These are phyloP conservation scores for Nyctibius bracteatus DNA, from an alignment of 2,113 vertebrate genomes.

Conservation along the genomic window DNA sequence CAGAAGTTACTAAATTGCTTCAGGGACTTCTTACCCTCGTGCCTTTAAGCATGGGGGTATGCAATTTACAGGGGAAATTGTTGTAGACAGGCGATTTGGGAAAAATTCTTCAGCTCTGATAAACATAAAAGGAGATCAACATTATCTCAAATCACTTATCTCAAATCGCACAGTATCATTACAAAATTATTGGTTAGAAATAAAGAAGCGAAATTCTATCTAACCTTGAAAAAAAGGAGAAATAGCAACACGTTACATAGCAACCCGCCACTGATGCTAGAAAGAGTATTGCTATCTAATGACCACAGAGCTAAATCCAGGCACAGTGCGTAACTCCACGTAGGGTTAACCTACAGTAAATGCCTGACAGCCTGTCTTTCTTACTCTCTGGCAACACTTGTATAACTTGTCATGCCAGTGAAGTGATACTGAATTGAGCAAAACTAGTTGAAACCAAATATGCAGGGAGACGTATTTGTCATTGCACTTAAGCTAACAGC, in stretches of 20 bases:
- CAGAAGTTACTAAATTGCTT: neutral
- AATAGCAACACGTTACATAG: neutral
- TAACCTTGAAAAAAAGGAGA: neutral
- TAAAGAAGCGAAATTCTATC: neutral
- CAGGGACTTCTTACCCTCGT: neutral
- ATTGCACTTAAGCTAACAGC: constrained; percentile 36
- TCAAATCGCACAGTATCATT: neutral
- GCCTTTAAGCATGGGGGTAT: neutral
- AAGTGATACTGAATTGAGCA: constrained; percentile 3
- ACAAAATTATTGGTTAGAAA: neutral
- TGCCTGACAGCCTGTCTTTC: neutral
- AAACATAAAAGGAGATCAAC: neutral
- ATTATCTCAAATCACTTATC: neutral
- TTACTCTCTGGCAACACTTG: constrained; percentile 1
- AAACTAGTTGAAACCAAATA: constrained; percentile 43
- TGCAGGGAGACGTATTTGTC: constrained; percentile 43
- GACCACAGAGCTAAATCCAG: neutral
- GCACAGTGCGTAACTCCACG: rapidly evolving
- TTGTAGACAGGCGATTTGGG: neutral
- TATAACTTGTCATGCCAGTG: neutral
- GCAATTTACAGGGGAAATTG: neutral
- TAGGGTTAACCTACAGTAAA: neutral
- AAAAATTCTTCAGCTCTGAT: neutral
- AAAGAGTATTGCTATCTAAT: neutral
- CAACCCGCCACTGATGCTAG: neutral